These are phyloP conservation scores for Gymnocephalus cernua DNA, from an alignment of 2,113 vertebrate species.

Conservation along the genomic window DNA sequence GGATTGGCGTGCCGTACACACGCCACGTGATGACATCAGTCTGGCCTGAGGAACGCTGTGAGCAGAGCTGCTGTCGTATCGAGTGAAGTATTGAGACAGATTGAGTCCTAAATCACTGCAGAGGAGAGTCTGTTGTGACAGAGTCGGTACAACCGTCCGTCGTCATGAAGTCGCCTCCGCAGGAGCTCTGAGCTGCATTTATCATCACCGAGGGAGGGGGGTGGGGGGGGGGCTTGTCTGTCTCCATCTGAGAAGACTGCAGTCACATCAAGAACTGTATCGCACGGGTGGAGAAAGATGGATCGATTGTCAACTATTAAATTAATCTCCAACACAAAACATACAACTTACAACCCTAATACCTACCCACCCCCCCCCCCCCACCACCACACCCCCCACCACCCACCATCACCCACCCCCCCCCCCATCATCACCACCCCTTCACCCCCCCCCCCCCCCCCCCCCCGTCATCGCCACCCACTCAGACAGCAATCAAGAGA, in stretches of 20 bases:
- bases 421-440: too few relatives aligned
- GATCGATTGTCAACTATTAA: too few relatives aligned
- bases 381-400: too few relatives aligned
- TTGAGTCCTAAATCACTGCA: slow-evolving; percentile 75
- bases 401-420: too few relatives aligned
- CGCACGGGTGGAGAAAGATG: slow-evolving; percentile 9
- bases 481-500: too few relatives aligned
- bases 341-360: too few relatives aligned
- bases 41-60: slow-evolving; percentile 58
- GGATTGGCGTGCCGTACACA: too few relatives aligned
- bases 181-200: slow-evolving; percentile 69
- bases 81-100: slow-evolving; percentile 80
- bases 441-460: too few relatives aligned
- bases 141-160: slow-evolving; percentile 66
- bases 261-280: slow-evolving; percentile 41
- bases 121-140: slow-evolving; percentile 72
- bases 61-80: slow-evolving; percentile 72
- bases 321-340: too few relatives aligned
- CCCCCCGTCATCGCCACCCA: too few relatives aligned
- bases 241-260: slow-evolving; percentile 59
- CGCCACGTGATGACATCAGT: too few relatives aligned
- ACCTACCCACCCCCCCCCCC: too few relatives aligned
- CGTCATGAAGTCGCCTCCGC: slow-evolving; percentile 66
- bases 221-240: slow-evolving; percentile 60
- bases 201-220: slow-evolving; percentile 69